Evolutionary conservation across 2,797 vertebrate species (phyloP).

Genomic region (Notolepis coatsorum): DNA sequence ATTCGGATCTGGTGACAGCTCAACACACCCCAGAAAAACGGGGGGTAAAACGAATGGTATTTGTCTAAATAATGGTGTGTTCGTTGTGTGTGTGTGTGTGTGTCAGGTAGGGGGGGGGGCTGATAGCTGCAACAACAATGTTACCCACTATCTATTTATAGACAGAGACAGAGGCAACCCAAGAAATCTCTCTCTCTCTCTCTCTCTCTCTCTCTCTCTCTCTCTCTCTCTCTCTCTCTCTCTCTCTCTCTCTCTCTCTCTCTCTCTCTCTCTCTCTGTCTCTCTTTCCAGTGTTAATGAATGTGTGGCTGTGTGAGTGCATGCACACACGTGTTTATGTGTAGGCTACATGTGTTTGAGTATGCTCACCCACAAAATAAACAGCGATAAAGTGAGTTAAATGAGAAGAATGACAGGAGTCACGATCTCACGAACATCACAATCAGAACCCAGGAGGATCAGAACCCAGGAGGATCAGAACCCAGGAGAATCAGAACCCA

Average conservation of each 20-base stretch:
- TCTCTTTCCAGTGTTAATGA: slow-evolving; percentile 55
- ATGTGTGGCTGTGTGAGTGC: slow-evolving; percentile 8
- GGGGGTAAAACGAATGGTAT: no score
- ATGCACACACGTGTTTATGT: not conserved
- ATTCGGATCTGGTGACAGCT: no score
- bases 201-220: slow-evolving; percentile 29
- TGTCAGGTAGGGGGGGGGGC: no score
- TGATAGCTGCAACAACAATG: slow-evolving; percentile 20
- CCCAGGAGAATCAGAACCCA: no score
- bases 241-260: slow-evolving; percentile 28
- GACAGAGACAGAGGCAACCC: slow-evolving; percentile 26
- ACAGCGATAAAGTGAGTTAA: slow-evolving; percentile 20
- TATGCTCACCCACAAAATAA: no score
- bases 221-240: slow-evolving; percentile 17
- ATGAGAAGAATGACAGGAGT: slow-evolving; percentile 14
- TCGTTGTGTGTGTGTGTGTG: no score
- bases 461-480: no score
- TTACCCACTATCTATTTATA: slow-evolving; percentile 50
- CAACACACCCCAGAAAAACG: no score
- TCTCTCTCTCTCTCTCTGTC: slow-evolving; percentile 26
- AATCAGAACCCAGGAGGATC: no score
- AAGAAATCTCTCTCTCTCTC: no score
- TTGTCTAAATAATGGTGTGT: no score
- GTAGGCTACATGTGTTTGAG: not conserved
- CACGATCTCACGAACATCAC: not conserved